Evolutionary conservation across 2,113 vertebrate species (phyloP).

Genomic region (Oncorhynchus clarkii): DNA sequence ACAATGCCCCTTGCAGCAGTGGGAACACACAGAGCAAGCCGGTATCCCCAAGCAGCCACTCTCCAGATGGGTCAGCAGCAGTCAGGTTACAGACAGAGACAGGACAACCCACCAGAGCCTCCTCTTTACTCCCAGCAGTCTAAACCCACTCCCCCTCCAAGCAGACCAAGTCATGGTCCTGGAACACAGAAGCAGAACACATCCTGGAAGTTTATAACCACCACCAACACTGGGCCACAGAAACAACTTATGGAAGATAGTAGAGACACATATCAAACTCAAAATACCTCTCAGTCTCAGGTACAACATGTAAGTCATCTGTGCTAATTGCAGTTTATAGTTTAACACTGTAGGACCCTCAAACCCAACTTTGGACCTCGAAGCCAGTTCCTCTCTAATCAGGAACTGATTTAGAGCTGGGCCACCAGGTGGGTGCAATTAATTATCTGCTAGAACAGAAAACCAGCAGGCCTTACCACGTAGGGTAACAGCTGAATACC

Average conservation of each 20-base stretch:
- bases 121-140: constrained; percentile 45
- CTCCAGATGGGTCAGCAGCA: constrained; percentile 53
- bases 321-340: background rate
- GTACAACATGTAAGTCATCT: constrained; percentile 18
- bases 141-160: constrained; percentile 25
- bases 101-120: constrained; percentile 13
- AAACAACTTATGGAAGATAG: constrained; percentile 22
- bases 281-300: constrained; percentile 30
- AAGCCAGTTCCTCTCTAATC: no score
- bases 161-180: constrained; percentile 21
- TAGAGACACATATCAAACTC: constrained; percentile 19
- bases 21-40: constrained; percentile 35
- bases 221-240: constrained; percentile 46
- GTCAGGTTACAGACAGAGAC: constrained; percentile 35
- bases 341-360: no score
- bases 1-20: constrained; percentile 23
- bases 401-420: no score
- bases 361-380: no score
- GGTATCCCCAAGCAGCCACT: constrained; percentile 18
- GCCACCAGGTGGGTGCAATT: no score
- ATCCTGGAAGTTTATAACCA: constrained; percentile 61
- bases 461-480: no score
- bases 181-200: constrained; percentile 32
- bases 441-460: no score
- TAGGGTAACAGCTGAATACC: no score